Evolutionary conservation across 2,113 vertebrate genomes (phyloP).

Genomic region (Xerus inauris): DNA sequence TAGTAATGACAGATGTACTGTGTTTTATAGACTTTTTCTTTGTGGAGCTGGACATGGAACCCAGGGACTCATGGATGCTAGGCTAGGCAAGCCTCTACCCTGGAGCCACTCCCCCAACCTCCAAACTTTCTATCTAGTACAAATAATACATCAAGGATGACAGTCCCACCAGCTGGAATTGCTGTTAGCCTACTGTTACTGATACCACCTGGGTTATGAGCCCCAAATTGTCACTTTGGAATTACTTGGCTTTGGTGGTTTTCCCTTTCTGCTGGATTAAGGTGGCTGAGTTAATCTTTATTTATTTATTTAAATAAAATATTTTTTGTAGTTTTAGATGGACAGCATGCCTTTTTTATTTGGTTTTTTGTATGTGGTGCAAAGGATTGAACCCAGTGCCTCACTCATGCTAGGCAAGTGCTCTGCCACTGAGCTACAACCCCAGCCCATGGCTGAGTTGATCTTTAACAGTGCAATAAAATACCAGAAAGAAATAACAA

Average conservation of each 20-base stretch:
- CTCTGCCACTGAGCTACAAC: too few relatives aligned
- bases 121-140: background rate
- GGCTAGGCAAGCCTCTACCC: background rate
- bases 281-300: background rate
- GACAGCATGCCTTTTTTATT: too few relatives aligned
- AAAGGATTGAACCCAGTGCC: too few relatives aligned
- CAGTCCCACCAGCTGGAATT: background rate
- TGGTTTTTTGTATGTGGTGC: too few relatives aligned
- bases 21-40: background rate
- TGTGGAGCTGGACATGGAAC: background rate
- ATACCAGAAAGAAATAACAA: background rate
- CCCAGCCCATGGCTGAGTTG: too few relatives aligned
- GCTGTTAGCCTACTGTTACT: background rate
- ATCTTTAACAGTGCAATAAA: background rate
- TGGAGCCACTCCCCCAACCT: background rate
- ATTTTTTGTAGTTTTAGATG: too few relatives aligned
- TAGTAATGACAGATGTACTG: background rate
- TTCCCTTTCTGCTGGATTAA: background rate
- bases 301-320: too few relatives aligned
- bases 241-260: background rate
- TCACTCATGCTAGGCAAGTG: too few relatives aligned
- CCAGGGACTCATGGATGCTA: too few relatives aligned
- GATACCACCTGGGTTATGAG: background rate
- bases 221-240: background rate
- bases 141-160: background rate